Conservation (phyloP, 92 coral and sea anemone genomes). For the Parazoanthus darwini region DNA sequence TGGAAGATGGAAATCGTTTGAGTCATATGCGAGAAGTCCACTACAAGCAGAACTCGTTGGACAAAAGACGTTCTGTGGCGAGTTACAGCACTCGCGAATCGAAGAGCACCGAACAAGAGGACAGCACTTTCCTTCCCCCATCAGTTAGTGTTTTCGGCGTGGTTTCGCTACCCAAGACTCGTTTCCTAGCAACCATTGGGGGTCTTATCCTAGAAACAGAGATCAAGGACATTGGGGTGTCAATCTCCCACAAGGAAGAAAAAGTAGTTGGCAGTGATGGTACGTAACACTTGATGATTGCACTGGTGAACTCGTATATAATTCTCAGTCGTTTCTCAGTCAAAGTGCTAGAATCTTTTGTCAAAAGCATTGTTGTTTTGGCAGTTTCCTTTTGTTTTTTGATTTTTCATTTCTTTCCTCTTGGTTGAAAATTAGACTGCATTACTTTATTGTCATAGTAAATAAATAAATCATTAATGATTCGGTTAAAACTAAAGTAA, state of each 20-base stretch:
- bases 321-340: no score
- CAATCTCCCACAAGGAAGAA: constrained; percentile 75
- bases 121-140: constrained; percentile 58
- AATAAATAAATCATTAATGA: no score
- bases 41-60: constrained; percentile 48
- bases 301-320: background rate
- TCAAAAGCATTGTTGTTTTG: no score
- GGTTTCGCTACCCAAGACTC: constrained; percentile 75
- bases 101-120: constrained; percentile 54
- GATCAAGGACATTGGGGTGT: constrained; percentile 71
- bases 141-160: constrained; percentile 75
- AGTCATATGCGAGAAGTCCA: constrained; percentile 54
- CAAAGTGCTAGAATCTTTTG: no score
- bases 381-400: no score
- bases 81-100: constrained; percentile 65
- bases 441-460: no score
- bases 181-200: constrained; percentile 89
- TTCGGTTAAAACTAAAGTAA: no score
- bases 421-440: no score
- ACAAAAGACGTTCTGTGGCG: constrained; percentile 63
- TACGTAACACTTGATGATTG: background rate
- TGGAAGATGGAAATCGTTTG: constrained; percentile 68
- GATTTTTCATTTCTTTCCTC: no score
- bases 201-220: constrained; percentile 91
- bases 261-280: constrained; percentile 57